Percentiles rank a stretch among this genome's conserved stretches.
Conservation (phyloP, 1,140 invertebrate genomes). For the Trichogramma pretiosum region DNA sequence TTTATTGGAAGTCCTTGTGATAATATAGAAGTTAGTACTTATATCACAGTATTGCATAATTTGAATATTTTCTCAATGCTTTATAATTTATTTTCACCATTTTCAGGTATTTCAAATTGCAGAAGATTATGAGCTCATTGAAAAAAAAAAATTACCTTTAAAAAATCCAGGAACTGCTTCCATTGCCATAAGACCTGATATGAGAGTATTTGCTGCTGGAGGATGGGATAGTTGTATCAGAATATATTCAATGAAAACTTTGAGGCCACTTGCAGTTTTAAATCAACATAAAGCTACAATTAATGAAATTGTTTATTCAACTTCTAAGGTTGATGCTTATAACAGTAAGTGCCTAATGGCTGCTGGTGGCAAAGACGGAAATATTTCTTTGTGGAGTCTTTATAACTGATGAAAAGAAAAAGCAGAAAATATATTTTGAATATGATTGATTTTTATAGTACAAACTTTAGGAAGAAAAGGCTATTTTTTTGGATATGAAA, state of each 20-base stretch:
- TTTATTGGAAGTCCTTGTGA: slow-evolving; percentile 56
- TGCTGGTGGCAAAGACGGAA: slow-evolving; percentile 58
- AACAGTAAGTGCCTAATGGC: slow-evolving; percentile 61
- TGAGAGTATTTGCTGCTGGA: slow-evolving; percentile 64
- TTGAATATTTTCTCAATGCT: neutral
- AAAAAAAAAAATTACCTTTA: slow-evolving; percentile 51
- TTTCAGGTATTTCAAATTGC: slow-evolving; percentile 36
- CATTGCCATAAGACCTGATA: slow-evolving; percentile 59
- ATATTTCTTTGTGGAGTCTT: slow-evolving; percentile 66
- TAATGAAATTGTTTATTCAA: slow-evolving; percentile 60
- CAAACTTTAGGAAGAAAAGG: slow-evolving; percentile 12
- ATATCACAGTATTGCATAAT: slow-evolving; percentile 15
- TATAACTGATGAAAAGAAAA: slow-evolving; percentile 47
- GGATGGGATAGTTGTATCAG: slow-evolving; percentile 70
- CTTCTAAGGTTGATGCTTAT: slow-evolving; percentile 52
- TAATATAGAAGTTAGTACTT: slow-evolving; percentile 49
- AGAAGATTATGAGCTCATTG: slow-evolving; percentile 36
- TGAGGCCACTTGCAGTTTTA: slow-evolving; percentile 65
- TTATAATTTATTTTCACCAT: neutral
- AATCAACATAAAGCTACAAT: slow-evolving; percentile 58
- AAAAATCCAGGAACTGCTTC: slow-evolving; percentile 65
- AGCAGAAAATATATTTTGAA: slow-evolving; percentile 14
- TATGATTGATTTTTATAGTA: slow-evolving; percentile 14
- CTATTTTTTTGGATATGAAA: neutral
- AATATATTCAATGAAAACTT: slow-evolving; percentile 69